These are phyloP conservation scores for Myotis lucifugus DNA, from an alignment of 2,113 vertebrate genomes.

Conservation along the genomic window DNA sequence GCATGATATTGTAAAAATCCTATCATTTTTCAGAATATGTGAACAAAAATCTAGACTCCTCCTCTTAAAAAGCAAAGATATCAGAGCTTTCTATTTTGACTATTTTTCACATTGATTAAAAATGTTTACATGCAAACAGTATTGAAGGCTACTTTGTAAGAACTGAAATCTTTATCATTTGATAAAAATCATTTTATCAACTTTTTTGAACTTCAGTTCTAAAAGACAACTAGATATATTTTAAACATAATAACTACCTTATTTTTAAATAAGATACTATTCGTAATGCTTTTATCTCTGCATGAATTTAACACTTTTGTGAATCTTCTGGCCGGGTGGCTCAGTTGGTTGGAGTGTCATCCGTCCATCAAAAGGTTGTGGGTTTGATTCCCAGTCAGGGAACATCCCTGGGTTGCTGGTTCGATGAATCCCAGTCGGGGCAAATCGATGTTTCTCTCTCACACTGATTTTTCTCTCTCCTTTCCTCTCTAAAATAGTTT, in stretches of 20 bases:
- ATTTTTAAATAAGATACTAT: not conserved
- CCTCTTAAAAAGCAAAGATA: slow-evolving; percentile 13
- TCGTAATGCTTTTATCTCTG: slow-evolving; percentile 33
- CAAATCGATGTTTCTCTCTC: not conserved
- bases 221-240: slow-evolving; percentile 2
- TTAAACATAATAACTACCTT: not conserved
- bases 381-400: not conserved
- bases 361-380: not conserved
- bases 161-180: not conserved
- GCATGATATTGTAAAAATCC: not conserved
- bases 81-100: not conserved
- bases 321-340: not conserved
- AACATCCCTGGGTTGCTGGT: not conserved
- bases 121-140: not conserved
- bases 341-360: not conserved
- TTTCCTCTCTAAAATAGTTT: not conserved
- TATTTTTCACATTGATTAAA: slow-evolving; percentile 44
- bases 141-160: not conserved
- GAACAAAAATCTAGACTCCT: not conserved
- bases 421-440: not conserved
- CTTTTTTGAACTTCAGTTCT: not conserved
- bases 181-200: not conserved
- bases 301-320: not conserved
- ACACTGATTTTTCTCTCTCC: too few species aligned
- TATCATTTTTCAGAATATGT: not conserved